Conservation (phyloP, 2,113 vertebrate species). For the Atherinomorus stipes region DNA sequence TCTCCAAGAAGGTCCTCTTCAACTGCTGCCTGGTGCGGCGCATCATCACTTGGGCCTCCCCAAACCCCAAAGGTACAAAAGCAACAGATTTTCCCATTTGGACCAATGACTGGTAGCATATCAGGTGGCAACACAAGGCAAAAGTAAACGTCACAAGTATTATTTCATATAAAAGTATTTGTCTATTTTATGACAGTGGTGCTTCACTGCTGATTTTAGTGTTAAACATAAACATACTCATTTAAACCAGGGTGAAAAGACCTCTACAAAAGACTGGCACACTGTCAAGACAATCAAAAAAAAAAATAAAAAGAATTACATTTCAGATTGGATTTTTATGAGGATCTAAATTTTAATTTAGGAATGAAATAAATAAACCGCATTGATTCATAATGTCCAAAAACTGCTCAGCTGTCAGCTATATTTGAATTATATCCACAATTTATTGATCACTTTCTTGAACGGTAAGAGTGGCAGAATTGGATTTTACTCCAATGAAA, state of each 20-base stretch:
- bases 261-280: no score
- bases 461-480: background rate
- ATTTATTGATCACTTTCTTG: slow-evolving; percentile 47
- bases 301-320: no score
- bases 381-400: background rate
- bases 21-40: slow-evolving; percentile 87
- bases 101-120: background rate
- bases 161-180: background rate
- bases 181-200: background rate
- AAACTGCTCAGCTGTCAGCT: background rate
- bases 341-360: no score
- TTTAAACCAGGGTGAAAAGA: no score
- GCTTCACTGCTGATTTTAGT: background rate
- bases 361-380: no score
- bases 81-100: background rate
- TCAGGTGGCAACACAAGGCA: background rate
- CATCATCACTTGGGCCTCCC: slow-evolving; percentile 85
- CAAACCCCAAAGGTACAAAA: slow-evolving; percentile 83
- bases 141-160: background rate
- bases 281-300: background rate
- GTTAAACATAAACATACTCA: background rate
- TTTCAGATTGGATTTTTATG: no score
- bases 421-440: slow-evolving; percentile 17
- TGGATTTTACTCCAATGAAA: slow-evolving; percentile 35
- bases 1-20: slow-evolving; percentile 86